A percentile compares a stretch with the other conserved stretches of the same genome.
These are phyloP conservation scores for Seriola dumerili DNA, from an alignment of 2,113 vertebrate species.

Conservation along the genomic window DNA sequence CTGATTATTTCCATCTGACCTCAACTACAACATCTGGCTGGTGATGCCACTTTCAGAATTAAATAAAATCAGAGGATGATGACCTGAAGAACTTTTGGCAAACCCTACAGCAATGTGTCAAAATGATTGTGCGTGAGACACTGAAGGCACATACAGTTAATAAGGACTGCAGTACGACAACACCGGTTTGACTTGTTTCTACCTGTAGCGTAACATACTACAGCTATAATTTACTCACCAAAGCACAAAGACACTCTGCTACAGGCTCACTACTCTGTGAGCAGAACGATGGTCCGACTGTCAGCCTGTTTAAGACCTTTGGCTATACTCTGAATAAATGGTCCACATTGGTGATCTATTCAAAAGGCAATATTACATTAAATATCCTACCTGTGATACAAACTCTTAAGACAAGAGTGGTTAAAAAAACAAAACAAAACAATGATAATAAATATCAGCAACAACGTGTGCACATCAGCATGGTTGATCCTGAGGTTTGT, in stretches of 20 bases:
- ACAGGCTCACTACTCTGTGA: background rate
- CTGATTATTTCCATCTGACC: slow-evolving; percentile 4
- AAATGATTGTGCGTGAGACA: slow-evolving; percentile 21
- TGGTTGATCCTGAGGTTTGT: slow-evolving; percentile 44
- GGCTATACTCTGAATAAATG: background rate
- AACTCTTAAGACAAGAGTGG: slow-evolving; percentile 14
- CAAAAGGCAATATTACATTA: slow-evolving; percentile 30
- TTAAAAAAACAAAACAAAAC: background rate
- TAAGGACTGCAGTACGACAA: slow-evolving; percentile 23
- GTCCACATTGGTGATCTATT: slow-evolving; percentile 5
- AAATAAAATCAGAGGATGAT: background rate
- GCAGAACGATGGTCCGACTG: background rate
- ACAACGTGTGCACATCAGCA: slow-evolving; percentile 4
- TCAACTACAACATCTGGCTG: slow-evolving; percentile 1
- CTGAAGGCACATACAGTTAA: slow-evolving; percentile 61
- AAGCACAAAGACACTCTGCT: slow-evolving; percentile 5
- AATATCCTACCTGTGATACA: slow-evolving; percentile 24
- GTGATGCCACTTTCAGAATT: background rate
- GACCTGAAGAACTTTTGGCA: slow-evolving; percentile 29
- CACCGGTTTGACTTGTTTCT: background rate
- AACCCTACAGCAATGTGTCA: slow-evolving; percentile 13
- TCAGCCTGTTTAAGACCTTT: slow-evolving; percentile 21
- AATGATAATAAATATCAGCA: slow-evolving; percentile 19
- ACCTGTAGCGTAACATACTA: background rate
- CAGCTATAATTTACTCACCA: background rate